These are phyloP conservation scores for Peromyscus californicus DNA, from an alignment of 2,113 vertebrate species.

Conservation along the genomic window DNA sequence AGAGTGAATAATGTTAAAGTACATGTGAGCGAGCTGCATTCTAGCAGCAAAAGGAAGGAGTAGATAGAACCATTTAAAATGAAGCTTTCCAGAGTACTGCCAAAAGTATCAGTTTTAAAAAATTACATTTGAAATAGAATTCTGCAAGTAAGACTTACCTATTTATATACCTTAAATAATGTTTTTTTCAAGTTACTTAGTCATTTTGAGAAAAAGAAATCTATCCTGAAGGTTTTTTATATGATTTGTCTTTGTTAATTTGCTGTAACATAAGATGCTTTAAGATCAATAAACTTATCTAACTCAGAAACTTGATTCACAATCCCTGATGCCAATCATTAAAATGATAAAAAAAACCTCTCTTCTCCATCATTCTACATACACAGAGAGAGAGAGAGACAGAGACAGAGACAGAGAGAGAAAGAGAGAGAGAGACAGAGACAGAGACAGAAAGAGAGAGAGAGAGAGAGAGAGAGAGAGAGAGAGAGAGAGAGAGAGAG, in stretches of 20 bases:
- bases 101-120: neutral
- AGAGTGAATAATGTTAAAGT: neutral
- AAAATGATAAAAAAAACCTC: neutral
- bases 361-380: neutral
- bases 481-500: too few species aligned
- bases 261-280: neutral
- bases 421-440: too few species aligned
- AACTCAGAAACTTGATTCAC: neutral
- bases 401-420: too few species aligned
- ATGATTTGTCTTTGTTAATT: constrained; percentile 3
- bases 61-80: neutral
- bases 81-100: neutral
- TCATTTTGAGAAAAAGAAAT: constrained; percentile 9
- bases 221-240: neutral
- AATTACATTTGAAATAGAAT: neutral
- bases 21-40: neutral
- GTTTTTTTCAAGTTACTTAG: constrained; percentile 8
- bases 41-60: neutral
- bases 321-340: neutral
- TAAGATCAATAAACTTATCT: neutral
- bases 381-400: too few species aligned
- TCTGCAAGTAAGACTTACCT: neutral
- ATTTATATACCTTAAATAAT: neutral
- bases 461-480: too few species aligned
- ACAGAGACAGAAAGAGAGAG: too few species aligned